phyloP scores from a whole-genome alignment of 2,797 vertebrate species.

The Macrochelys suwanniensis region DNA sequence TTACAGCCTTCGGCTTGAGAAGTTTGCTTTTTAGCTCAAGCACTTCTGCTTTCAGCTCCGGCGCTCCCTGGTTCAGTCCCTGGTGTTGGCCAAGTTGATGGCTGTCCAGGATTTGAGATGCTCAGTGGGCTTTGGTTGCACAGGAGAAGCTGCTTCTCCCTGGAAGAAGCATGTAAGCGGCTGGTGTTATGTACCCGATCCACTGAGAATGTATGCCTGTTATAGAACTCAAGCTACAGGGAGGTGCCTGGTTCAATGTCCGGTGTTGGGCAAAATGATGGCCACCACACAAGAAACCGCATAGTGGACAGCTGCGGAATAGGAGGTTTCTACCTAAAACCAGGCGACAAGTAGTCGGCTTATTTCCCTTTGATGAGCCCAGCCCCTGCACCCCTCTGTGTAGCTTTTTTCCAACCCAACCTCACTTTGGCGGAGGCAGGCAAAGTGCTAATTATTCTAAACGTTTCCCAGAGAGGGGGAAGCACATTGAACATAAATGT shows the following conservation, averaged over 20 bases:
- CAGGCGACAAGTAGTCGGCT: neutral
- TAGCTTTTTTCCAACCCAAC: neutral
- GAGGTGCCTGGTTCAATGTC: neutral
- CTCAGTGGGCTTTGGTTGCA: neutral
- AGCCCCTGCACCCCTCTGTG: neutral
- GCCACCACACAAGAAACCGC: neutral
- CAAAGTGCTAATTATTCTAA: accelerated
- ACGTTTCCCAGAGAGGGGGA: neutral
- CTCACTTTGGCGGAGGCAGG: neutral
- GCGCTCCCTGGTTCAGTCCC: neutral
- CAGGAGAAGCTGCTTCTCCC: neutral
- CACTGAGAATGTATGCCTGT: neutral
- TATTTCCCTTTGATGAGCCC: neutral
- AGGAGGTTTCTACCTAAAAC: neutral
- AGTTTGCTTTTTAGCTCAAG: neutral
- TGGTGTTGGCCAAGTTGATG: neutral
- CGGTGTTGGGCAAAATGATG: neutral
- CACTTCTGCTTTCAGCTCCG: neutral
- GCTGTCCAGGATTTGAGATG: neutral
- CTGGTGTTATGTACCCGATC: neutral
- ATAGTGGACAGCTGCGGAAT: neutral
- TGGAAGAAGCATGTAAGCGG: accelerated
- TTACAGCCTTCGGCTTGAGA: neutral
- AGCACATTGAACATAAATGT: neutral
- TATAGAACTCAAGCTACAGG: accelerated